Conservation (phyloP, 1,140 invertebrate genomes). For the Propsilocerus akamusi region DNA sequence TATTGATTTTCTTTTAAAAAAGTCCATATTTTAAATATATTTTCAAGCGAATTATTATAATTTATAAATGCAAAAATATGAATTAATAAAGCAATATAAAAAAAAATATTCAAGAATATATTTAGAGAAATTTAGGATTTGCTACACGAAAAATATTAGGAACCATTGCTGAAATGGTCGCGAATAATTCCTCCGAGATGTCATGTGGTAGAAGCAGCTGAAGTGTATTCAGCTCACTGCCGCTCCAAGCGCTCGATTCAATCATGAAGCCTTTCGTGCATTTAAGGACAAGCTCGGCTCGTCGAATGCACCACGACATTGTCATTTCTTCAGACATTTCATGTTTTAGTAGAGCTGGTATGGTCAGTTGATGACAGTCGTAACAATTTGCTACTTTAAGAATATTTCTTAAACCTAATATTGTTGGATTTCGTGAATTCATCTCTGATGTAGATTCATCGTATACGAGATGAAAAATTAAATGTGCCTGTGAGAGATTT, state of each 20-base stretch:
- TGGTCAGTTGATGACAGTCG: conserved; percentile 81
- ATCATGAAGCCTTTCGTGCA: conserved; percentile 99
- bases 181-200: conserved; percentile 72
- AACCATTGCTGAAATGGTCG: conserved; percentile 66
- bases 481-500: conserved; percentile 84
- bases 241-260: conserved; percentile 85
- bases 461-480: conserved; percentile 85
- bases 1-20: no score
- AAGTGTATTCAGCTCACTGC: conserved; percentile 54
- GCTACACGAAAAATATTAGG: conserved; percentile 80
- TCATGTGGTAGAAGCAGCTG: conserved; percentile 41
- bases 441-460: conserved; percentile 75
- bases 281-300: conserved; percentile 93
- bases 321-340: conserved; percentile 97
- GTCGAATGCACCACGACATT: conserved; percentile 82
- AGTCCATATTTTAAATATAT: no score
- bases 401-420: conserved; percentile 86
- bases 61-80: no score
- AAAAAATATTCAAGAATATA: background rate
- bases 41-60: no score
- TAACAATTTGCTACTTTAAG: conserved; percentile 83
- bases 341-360: conserved; percentile 81
- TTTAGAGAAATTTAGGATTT: conserved; percentile 40
- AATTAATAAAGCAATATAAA: no score
- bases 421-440: conserved; percentile 88